phyloP scores from a whole-genome alignment of 2,113 vertebrate species.

The Oenanthe oenanthe region DNA sequence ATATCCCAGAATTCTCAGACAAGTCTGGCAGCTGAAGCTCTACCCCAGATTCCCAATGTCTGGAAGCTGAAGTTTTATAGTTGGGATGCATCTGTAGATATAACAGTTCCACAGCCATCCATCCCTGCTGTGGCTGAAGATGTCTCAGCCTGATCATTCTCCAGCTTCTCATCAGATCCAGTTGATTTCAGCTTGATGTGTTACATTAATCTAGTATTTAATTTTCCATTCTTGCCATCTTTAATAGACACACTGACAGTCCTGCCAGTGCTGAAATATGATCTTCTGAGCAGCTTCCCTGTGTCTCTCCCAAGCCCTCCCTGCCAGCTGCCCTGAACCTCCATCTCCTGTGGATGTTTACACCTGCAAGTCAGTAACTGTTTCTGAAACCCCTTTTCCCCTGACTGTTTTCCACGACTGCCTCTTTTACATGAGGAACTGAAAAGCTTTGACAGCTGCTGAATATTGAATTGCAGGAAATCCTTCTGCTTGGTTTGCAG shows the following conservation, averaged over 20 bases:
- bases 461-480: constrained; percentile 31
- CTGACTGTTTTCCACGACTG: neutral
- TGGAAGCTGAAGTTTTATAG: neutral
- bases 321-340: neutral
- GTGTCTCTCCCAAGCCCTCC: neutral
- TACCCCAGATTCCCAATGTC: neutral
- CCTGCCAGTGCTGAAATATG: neutral
- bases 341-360: neutral
- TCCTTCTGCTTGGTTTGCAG: neutral
- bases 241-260: neutral
- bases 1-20: neutral
- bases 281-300: neutral
- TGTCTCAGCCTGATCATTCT: neutral
- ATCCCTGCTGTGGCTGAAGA: neutral
- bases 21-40: neutral
- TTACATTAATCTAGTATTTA: neutral
- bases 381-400: neutral
- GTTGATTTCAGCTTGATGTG: neutral
- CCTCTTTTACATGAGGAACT: neutral
- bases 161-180: neutral
- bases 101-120: neutral
- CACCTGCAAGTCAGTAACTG: neutral
- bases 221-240: neutral
- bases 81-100: neutral
- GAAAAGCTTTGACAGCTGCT: constrained; percentile 31